Percentiles rank a stretch among this genome's conserved stretches.
phyloP scores from a whole-genome alignment of 2,797 vertebrate species.

The Halcyon smyrnensis region DNA sequence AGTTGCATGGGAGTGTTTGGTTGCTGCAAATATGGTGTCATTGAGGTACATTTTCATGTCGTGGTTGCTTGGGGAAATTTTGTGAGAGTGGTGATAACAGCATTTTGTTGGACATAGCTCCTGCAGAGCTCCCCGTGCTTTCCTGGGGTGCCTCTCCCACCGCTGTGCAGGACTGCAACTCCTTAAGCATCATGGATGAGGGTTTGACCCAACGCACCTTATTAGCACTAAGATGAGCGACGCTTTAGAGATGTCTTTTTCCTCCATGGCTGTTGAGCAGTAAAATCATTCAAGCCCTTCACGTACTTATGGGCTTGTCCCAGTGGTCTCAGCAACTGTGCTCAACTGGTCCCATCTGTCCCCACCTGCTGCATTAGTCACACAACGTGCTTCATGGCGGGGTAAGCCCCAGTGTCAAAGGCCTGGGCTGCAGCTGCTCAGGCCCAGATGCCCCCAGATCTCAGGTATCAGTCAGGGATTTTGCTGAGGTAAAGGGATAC shows the following conservation, averaged over 20 bases:
- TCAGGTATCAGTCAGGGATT: slow-evolving; percentile 26
- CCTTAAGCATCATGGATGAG: background rate
- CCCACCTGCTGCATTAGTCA: background rate
- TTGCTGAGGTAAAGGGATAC: background rate
- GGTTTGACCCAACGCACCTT: background rate
- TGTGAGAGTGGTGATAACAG: background rate
- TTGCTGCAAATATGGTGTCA: background rate
- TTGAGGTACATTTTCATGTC: background rate
- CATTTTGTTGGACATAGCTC: background rate
- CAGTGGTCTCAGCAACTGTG: background rate
- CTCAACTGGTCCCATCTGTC: background rate
- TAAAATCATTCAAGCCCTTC: background rate
- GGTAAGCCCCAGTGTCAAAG: background rate
- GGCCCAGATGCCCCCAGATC: background rate
- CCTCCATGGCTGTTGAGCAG: background rate
- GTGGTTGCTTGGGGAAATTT: background rate
- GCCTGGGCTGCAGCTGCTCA: slow-evolving; percentile 56
- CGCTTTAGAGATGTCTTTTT: background rate
- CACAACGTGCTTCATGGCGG: background rate
- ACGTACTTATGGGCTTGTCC: background rate
- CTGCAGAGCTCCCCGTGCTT: background rate
- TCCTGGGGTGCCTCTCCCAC: background rate
- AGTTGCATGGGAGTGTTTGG: background rate
- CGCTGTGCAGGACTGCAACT: background rate
- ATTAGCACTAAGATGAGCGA: fast-evolving